These are phyloP conservation scores for Menidia beryllina DNA, from an alignment of 2,113 vertebrate species.

Conservation along the genomic window DNA sequence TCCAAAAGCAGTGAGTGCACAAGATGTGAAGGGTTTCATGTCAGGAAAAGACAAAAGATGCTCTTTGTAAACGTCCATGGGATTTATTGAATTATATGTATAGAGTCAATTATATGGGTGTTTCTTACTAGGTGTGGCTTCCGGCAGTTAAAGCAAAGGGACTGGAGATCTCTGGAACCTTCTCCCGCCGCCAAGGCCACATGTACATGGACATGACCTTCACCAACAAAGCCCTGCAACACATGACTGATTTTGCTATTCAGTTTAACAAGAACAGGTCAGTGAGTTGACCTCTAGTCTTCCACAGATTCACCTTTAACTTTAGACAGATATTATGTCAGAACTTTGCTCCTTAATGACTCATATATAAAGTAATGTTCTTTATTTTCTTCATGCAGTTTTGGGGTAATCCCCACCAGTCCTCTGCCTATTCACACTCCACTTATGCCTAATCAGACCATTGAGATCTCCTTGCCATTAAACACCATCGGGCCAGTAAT, in stretches of 20 bases:
- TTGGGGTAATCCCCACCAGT: slow-evolving; percentile 95
- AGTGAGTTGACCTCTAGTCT: slow-evolving; percentile 18
- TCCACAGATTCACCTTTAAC: not conserved
- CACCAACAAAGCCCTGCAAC: slow-evolving; percentile 97
- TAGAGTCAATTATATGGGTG: not conserved
- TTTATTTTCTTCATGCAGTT: slow-evolving; percentile 76
- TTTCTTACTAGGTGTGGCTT: slow-evolving; percentile 89
- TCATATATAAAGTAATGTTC: not conserved
- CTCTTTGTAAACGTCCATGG: not conserved
- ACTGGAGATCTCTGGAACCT: slow-evolving; percentile 95
- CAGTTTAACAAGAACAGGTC: slow-evolving; percentile 99
- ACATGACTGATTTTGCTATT: slow-evolving; percentile 98
- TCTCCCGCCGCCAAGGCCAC: slow-evolving; percentile 95
- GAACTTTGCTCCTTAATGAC: not conserved
- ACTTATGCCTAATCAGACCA: slow-evolving; percentile 97
- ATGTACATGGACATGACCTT: slow-evolving; percentile 99
- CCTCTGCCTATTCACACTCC: slow-evolving; percentile 94
- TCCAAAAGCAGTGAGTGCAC: slow-evolving; percentile 88
- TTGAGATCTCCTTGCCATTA: slow-evolving; percentile 94
- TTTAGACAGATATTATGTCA: not conserved
- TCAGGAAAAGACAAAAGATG: too few relatives aligned
- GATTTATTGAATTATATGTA: not conserved
- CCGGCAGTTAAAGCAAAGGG: slow-evolving; percentile 98
- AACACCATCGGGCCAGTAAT: slow-evolving; percentile 98
- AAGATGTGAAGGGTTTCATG: too few relatives aligned